Evolutionary conservation across 2,113 vertebrate species (phyloP), one percentile per base, ranked within the genome.

Genomic region (Halcyon malimbica): DNA sequence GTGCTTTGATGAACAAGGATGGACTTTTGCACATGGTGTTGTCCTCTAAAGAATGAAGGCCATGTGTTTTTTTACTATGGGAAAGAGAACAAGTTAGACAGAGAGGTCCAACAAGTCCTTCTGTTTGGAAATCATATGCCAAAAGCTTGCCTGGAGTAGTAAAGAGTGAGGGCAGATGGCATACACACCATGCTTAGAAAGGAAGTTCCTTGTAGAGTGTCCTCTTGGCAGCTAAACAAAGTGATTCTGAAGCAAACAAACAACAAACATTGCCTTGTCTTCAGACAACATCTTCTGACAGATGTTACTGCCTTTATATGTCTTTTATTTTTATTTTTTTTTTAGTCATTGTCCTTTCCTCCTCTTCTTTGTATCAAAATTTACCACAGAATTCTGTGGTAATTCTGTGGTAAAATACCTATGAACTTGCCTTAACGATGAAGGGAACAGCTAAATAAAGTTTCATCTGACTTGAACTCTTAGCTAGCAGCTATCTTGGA

Each of bases 201-300:
- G 65, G 48, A 87, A 90, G 25, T 53, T 89, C 89, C 35, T 76
- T 26, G 3, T 87, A 19, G 2, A 2, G 62, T 29, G 23, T 84
- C 42, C 77, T 68, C 67, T 54, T 85, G 91, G 78, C 74, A 87
- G 83, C 48, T 78, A 84, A 96, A 91, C 53, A 94, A 93, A 87
- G 69, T 62, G 41, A 84, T 80, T 91, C 68, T 69, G 74, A 91
- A 95, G 70, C n/a, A 88, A 85, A 74, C 59, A 83, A 65, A 90
- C 21, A 83, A 89, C 54, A 94, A 89, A 69, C 59, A 26, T 62
- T 85, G 77, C 83, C 65, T 84, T 93, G 90, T 94, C 77, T 65
- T 87, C 69, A 80, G 70, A 71, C 46, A 90, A 21, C 42, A 81
- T 44, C 60, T 89, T 79, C 83, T 87, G 48, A 68, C 79, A 62